phyloP scores from a whole-genome alignment of 2,797 vertebrate genomes.

The Pampus argenteus region DNA sequence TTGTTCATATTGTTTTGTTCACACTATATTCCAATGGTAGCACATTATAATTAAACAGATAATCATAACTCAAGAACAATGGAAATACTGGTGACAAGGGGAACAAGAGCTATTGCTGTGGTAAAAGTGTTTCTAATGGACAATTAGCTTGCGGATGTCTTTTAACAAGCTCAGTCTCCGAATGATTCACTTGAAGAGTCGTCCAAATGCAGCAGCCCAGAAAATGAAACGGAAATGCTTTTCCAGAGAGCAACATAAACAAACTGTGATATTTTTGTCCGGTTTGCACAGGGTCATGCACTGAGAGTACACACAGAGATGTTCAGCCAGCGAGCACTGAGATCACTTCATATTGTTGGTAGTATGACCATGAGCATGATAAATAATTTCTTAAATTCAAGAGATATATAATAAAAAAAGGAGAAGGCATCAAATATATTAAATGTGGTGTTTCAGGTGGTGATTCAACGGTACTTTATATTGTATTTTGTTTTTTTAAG shows the following conservation, averaged over 20 bases:
- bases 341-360: not conserved
- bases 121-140: conserved; percentile 1
- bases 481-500: not conserved
- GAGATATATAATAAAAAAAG: too few relatives aligned
- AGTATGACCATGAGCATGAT: not conserved
- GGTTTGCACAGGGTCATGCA: not conserved
- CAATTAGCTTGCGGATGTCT: not conserved
- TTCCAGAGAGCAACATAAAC: conserved; percentile 21
- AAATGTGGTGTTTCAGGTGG: not conserved
- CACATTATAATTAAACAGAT: conserved; percentile 6
- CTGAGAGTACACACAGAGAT: not conserved
- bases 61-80: conserved; percentile 17
- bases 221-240: not conserved
- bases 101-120: not conserved
- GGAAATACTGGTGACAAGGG: not conserved
- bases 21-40: not conserved
- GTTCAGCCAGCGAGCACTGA: not conserved
- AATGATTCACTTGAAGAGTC: conserved; percentile 7
- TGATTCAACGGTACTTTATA: too few relatives aligned
- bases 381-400: not conserved
- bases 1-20: conserved; percentile 35
- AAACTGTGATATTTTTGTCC: conserved; percentile 15
- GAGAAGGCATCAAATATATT: too few relatives aligned
- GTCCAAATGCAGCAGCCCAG: not conserved
- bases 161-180: not conserved